These are phyloP conservation scores for Phorcus lineatus DNA, from an alignment of 2,888 invertebrate species.

Conservation along the genomic window DNA sequence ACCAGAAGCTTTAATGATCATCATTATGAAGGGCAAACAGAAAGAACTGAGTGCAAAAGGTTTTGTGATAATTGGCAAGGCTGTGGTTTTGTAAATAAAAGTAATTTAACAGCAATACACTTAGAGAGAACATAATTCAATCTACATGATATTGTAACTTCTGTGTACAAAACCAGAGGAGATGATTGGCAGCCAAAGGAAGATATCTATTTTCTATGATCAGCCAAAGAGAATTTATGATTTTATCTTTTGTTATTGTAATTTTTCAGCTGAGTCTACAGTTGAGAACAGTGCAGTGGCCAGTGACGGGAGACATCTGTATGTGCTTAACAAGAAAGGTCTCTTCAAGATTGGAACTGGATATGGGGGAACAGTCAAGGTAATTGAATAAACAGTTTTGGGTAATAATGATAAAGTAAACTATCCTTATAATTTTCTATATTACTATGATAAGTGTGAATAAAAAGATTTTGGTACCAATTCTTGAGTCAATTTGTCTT, in stretches of 20 bases:
- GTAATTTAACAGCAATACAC: no score
- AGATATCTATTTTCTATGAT: neutral
- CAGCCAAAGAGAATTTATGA: neutral
- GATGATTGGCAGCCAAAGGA: no score
- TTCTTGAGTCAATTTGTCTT: no score
- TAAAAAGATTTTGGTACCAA: no score
- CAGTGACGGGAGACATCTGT: constrained; percentile 93
- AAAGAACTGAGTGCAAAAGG: neutral
- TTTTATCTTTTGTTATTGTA: neutral
- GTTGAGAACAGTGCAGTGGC: constrained; percentile 79
- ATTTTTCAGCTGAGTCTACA: constrained; percentile 31
- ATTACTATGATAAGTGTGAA: no score
- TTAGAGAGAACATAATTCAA: no score
- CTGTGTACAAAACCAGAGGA: no score
- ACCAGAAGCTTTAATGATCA: no score
- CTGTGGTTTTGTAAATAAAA: no score
- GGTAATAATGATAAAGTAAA: no score
- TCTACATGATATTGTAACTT: no score
- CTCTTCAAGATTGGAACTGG: constrained; percentile 96
- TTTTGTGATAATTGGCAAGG: neutral
- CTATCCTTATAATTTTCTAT: neutral
- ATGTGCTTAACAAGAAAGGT: constrained; percentile 85
- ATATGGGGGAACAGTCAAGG: constrained; percentile 90
- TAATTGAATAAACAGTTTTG: no score
- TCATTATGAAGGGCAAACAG: neutral